A percentile compares a stretch with the other conserved stretches of the same genome.
Evolutionary conservation across 2,888 invertebrate genomes (phyloP).

Genomic region (Noctua janthina): DNA sequence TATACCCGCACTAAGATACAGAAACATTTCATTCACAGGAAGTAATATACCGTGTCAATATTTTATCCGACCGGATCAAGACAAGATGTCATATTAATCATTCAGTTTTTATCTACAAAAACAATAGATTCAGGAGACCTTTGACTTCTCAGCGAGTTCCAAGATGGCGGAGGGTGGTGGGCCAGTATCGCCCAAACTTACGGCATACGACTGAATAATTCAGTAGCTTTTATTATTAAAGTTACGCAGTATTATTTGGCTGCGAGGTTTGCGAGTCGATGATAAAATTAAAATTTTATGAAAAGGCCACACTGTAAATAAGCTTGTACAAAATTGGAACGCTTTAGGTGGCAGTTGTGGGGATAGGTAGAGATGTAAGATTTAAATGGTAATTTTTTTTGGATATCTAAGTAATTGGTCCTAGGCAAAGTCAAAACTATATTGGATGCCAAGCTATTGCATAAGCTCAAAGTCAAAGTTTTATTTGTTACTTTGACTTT

Average conservation of each 20-base stretch:
- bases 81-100: conserved; percentile 21
- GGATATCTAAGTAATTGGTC: not conserved
- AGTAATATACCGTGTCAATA: conserved; percentile 11
- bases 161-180: conserved; percentile 46
- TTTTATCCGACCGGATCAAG: conserved; percentile 7
- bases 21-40: conserved; percentile 12
- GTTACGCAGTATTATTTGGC: conserved; percentile 64
- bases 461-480: not conserved
- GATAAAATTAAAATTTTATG: conserved; percentile 68
- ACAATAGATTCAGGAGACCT: conserved; percentile 27
- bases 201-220: conserved; percentile 61
- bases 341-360: conserved; percentile 14
- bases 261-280: conserved; percentile 56
- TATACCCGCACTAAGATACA: not conserved
- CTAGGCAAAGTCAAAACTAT: not conserved
- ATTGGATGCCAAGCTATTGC: not conserved
- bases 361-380: conserved; percentile 5
- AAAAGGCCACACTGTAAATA: conserved; percentile 54
- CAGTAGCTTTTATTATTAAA: conserved; percentile 67
- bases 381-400: not conserved
- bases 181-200: conserved; percentile 51
- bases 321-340: conserved; percentile 48
- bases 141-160: conserved; percentile 32
- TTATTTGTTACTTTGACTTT: not conserved
- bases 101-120: conserved; percentile 36